Evolutionary conservation across 2,888 invertebrate genomes (phyloP).

Genomic region (Cheilosia soror): DNA sequence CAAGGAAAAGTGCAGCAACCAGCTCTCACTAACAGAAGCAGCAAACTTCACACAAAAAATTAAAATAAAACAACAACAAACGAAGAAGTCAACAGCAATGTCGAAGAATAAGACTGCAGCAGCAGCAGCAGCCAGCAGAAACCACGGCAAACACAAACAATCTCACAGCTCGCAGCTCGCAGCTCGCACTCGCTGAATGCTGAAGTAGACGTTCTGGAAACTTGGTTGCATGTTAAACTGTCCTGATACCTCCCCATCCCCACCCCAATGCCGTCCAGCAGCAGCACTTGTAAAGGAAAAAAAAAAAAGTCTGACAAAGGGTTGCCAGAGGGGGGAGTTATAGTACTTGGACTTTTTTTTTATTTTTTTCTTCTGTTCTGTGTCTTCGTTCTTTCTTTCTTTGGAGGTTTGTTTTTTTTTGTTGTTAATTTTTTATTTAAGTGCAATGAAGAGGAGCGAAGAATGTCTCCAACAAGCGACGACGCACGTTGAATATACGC

Average conservation of each 20-base stretch:
- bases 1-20: slow-evolving; percentile 54
- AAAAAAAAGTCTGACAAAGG: slow-evolving; percentile 52
- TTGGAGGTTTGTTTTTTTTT: slow-evolving; percentile 43
- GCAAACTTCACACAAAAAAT: slow-evolving; percentile 24
- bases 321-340: slow-evolving; percentile 49
- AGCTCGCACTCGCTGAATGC: slow-evolving; percentile 47
- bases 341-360: slow-evolving; percentile 49
- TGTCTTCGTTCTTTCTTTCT: neutral
- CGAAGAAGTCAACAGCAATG: slow-evolving; percentile 49
- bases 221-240: slow-evolving; percentile 71
- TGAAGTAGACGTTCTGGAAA: slow-evolving; percentile 72
- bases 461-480: slow-evolving; percentile 71
- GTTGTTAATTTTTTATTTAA: slow-evolving; percentile 54
- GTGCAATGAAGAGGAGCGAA: slow-evolving; percentile 71
- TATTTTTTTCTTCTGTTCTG: slow-evolving; percentile 1
- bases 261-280: neutral
- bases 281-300: slow-evolving; percentile 40
- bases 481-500: slow-evolving; percentile 62
- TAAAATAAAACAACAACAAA: slow-evolving; percentile 23
- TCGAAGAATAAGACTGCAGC: slow-evolving; percentile 24
- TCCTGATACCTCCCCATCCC: slow-evolving; percentile 15
- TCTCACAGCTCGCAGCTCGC: slow-evolving; percentile 2
- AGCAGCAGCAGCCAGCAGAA: slow-evolving; percentile 39
- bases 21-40: slow-evolving; percentile 49
- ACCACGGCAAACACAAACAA: slow-evolving; percentile 62